Evolutionary conservation across 2,113 vertebrate genomes (phyloP).

Genomic region (Sinocyclocheilus rhinocerous): DNA sequence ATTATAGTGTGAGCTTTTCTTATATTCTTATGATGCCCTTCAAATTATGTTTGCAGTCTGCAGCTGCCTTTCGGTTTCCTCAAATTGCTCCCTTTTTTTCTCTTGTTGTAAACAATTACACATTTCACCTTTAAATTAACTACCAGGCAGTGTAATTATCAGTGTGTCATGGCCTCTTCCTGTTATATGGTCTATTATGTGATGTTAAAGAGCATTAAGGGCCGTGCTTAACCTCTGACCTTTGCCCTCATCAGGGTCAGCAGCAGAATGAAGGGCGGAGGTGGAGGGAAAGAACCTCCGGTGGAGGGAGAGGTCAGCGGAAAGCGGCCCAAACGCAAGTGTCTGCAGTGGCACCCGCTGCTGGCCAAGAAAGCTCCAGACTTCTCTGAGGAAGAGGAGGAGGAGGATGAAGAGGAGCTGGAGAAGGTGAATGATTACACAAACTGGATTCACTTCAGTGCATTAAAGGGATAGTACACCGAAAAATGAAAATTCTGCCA

Average conservation of each 20-base stretch:
- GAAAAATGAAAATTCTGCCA: no score
- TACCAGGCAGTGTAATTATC: slow-evolving; percentile 30
- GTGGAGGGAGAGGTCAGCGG: slow-evolving; percentile 86
- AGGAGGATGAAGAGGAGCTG: slow-evolving; percentile 95
- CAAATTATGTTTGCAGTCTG: slow-evolving; percentile 16
- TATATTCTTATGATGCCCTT: background rate
- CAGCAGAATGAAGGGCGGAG: slow-evolving; percentile 98
- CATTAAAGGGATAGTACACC: background rate
- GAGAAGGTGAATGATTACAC: slow-evolving; percentile 79
- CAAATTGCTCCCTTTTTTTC: background rate
- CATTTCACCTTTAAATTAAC: slow-evolving; percentile 13
- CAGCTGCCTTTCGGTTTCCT: background rate
- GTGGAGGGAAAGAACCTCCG: slow-evolving; percentile 89
- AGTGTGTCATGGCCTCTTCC: slow-evolving; percentile 16
- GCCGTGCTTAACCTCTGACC: slow-evolving; percentile 43
- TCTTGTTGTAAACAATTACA: background rate
- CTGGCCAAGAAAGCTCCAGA: slow-evolving; percentile 95
- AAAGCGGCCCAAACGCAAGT: slow-evolving; percentile 95
- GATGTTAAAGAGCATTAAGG: background rate
- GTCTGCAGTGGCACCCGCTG: slow-evolving; percentile 98
- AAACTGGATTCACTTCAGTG: background rate
- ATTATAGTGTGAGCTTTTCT: background rate
- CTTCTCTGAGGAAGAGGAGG: slow-evolving; percentile 96
- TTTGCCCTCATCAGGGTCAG: slow-evolving; percentile 74
- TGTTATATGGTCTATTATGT: slow-evolving; percentile 9